phyloP scores from a whole-genome alignment of 2,113 vertebrate species.

The Cinclus cinclus region DNA sequence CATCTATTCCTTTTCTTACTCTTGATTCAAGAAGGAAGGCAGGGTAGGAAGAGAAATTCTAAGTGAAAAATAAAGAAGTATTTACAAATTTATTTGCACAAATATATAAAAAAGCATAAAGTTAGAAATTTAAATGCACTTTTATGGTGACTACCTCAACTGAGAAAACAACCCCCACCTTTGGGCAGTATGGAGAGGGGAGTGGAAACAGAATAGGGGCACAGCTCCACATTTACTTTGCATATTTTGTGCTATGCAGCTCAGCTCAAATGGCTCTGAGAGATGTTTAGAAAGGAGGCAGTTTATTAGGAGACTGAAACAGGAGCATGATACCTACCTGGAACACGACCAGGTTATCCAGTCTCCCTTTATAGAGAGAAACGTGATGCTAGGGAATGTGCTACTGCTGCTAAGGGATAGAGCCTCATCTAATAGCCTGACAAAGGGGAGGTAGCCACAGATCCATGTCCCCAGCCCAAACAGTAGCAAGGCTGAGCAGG shows the following conservation, averaged over 20 bases:
- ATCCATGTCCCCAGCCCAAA: background rate
- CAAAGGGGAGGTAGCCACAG: background rate
- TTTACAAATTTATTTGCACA: background rate
- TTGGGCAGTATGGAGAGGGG: background rate
- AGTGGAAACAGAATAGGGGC: background rate
- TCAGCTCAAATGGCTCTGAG: background rate
- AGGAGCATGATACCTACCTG: background rate
- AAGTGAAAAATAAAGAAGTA: background rate
- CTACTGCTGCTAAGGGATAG: background rate
- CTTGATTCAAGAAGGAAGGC: background rate
- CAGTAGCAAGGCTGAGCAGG: background rate
- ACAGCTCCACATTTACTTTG: background rate
- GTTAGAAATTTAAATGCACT: background rate
- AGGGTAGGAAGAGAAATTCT: background rate
- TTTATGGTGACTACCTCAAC: background rate
- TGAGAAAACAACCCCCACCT: background rate
- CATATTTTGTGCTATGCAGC: background rate
- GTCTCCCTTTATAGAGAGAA: background rate
- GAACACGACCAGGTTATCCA: background rate
- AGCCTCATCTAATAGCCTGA: background rate
- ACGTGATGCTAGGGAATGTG: background rate
- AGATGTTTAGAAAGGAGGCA: background rate
- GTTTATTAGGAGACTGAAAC: background rate
- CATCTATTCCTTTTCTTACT: background rate
- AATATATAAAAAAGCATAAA: background rate